phyloP scores from a whole-genome alignment of 2,113 vertebrate genomes.

The Parus major region DNA sequence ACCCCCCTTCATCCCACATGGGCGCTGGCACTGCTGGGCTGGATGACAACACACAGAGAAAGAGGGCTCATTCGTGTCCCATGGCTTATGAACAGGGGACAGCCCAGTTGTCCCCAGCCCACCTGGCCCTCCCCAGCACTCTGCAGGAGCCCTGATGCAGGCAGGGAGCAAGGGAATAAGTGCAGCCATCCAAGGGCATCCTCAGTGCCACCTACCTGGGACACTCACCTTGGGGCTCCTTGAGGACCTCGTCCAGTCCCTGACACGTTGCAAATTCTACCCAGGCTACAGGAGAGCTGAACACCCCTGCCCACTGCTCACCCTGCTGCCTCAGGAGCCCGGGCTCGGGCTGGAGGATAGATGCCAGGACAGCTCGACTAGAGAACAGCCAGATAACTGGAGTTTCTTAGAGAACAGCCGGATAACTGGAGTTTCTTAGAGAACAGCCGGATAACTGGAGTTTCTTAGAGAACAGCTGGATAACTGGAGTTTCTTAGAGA shows the following conservation, averaged over 20 bases:
- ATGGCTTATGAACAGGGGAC: fast-evolving
- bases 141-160: not conserved
- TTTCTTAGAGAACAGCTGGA: not conserved
- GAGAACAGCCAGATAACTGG: not conserved
- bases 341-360: fast-evolving
- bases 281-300: fast-evolving
- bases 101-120: fast-evolving
- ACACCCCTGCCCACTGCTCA: fast-evolving
- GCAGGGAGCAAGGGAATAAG: not conserved
- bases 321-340: not conserved
- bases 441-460: not conserved
- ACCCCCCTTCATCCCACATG: fast-evolving
- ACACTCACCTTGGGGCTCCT: not conserved
- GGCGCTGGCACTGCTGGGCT: not conserved
- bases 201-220: not conserved
- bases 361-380: fast-evolving
- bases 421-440: not conserved
- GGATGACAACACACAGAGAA: fast-evolving
- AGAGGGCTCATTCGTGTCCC: not conserved
- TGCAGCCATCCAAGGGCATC: not conserved
- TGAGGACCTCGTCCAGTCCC: no score
- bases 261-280: fast-evolving
- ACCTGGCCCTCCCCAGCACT: not conserved
- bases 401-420: not conserved
- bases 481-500: not conserved